Evolutionary conservation across 2,888 invertebrate genomes (phyloP).

Genomic region (Caenorhabditis sulstoni): DNA sequence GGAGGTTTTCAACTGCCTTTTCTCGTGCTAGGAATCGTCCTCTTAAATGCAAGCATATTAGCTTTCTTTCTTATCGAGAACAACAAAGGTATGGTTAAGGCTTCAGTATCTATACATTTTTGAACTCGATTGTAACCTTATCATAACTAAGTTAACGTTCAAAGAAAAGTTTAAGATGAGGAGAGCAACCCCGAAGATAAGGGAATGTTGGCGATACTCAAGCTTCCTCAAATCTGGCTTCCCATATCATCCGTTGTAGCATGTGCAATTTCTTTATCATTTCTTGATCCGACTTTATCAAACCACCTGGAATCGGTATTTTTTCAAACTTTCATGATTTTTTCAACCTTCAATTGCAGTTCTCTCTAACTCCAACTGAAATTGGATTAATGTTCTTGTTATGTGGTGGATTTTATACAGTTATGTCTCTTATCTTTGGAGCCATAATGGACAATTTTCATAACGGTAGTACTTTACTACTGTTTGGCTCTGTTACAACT

Average conservation of each 20-base stretch:
- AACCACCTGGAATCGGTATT: conserved; percentile 85
- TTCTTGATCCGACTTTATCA: conserved; percentile 91
- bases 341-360: conserved; percentile 64
- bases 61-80: conserved; percentile 74
- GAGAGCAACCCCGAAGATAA: conserved; percentile 57
- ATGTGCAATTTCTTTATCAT: conserved; percentile 82
- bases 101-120: too few relatives aligned
- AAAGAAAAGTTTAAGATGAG: conserved; percentile 55
- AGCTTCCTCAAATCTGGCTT: conserved; percentile 77
- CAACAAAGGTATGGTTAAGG: conserved; percentile 72
- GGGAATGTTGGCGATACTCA: conserved; percentile 78
- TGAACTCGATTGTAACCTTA: too few relatives aligned
- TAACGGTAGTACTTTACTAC: conserved; percentile 73
- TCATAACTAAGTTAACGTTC: too few relatives aligned
- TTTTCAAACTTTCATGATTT: not conserved
- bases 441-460: conserved; percentile 74
- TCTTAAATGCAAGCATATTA: conserved; percentile 73
- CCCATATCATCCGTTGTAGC: conserved; percentile 77
- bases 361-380: conserved; percentile 77
- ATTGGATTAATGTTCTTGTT: conserved; percentile 80
- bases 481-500: conserved; percentile 77
- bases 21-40: conserved; percentile 74
- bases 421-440: conserved; percentile 78
- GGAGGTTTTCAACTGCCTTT: conserved; percentile 76
- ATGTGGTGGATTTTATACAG: conserved; percentile 79